Percentiles rank a stretch among this genome's conserved stretches.
Evolutionary conservation across 2,888 invertebrate genomes (phyloP).

Genomic region (Tuberolachnus salignus): DNA sequence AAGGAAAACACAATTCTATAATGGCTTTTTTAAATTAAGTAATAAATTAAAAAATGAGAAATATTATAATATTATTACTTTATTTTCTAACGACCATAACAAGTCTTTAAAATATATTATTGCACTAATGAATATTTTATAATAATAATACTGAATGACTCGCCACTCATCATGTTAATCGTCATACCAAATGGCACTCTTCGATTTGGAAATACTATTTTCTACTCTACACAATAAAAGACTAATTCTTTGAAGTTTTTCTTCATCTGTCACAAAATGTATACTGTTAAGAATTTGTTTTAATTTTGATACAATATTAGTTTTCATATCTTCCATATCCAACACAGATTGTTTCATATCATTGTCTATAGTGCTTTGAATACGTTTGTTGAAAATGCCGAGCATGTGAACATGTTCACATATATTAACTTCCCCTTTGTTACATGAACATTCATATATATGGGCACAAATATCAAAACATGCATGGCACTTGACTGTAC

Average conservation of each 20-base stretch:
- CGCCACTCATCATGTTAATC: conserved; percentile 2
- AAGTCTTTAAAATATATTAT: no score
- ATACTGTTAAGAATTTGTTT: conserved; percentile 25
- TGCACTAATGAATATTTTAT: no score
- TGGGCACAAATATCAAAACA: conserved; percentile 57
- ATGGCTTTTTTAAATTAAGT: no score
- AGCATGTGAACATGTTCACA: conserved; percentile 58
- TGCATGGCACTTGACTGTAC: conserved; percentile 27
- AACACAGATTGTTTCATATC: neutral
- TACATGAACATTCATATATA: conserved; percentile 58
- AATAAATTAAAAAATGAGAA: no score
- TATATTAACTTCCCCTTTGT: conserved; percentile 56
- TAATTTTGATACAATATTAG: conserved; percentile 26
- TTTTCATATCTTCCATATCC: conserved; percentile 27
- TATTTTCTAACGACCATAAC: no score
- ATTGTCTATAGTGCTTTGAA: neutral
- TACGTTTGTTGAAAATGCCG: conserved; percentile 40
- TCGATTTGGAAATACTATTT: conserved; percentile 21
- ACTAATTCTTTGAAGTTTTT: conserved; percentile 33
- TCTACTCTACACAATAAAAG: conserved; percentile 24
- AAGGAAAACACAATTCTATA: no score
- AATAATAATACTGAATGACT: neutral
- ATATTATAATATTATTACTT: no score
- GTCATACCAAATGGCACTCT: neutral
- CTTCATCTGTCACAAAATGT: conserved; percentile 41